phyloP scores from a whole-genome alignment of 1,140 invertebrate genomes.

The Bombus waltoni region DNA sequence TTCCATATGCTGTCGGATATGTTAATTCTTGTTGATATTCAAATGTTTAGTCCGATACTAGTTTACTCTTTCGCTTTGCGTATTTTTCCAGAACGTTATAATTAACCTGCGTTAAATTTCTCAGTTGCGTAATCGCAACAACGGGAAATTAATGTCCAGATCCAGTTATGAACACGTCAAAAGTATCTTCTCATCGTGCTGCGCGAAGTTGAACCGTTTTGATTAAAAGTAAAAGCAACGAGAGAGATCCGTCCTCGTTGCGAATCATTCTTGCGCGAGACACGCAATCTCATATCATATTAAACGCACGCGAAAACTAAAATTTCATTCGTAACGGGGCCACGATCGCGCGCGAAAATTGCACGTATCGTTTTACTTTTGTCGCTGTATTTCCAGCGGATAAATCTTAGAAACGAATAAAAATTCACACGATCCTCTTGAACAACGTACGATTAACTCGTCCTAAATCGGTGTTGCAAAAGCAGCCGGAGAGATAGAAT shows the following conservation, averaged over 20 bases:
- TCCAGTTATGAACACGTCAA: neutral
- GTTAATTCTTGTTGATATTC: neutral
- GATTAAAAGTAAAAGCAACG: neutral
- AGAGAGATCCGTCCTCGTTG: too few relatives aligned
- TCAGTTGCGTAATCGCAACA: neutral
- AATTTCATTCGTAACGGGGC: conserved; percentile 13
- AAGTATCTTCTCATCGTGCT: neutral
- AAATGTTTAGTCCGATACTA: neutral
- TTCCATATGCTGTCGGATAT: neutral
- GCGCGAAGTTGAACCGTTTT: too few relatives aligned
- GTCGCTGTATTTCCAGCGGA: neutral
- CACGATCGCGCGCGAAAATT: neutral
- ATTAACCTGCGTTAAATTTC: neutral
- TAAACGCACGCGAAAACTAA: conserved; percentile 3
- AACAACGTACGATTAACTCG: neutral
- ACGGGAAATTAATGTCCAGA: neutral
- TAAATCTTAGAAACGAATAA: neutral
- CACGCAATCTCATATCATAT: conserved; percentile 2
- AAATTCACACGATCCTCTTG: neutral
- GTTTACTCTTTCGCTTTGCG: too few relatives aligned
- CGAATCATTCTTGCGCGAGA: neutral
- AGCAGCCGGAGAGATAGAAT: neutral
- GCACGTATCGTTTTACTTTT: too few relatives aligned
- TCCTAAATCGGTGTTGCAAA: neutral
- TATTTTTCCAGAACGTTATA: neutral